A percentile compares a stretch with the other conserved stretches of the same genome.
Evolutionary conservation across 2,113 vertebrate species (phyloP).

Genomic region (Nesogale talazaci): DNA sequence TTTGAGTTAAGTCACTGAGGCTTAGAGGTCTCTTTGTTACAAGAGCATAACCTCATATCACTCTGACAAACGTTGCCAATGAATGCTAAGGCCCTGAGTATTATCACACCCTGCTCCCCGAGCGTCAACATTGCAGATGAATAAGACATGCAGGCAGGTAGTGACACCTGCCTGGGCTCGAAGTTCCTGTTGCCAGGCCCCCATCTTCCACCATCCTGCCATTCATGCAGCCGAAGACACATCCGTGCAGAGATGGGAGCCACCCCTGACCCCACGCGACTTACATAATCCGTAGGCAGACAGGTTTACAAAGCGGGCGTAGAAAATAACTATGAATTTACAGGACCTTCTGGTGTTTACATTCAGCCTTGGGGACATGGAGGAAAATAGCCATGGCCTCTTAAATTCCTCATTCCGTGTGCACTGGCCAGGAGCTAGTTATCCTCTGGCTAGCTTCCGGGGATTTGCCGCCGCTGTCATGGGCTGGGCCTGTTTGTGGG

Average conservation of each 20-base stretch:
- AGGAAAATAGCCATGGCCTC: background rate
- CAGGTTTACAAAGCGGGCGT: background rate
- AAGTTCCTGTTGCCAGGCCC: background rate
- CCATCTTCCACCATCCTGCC: background rate
- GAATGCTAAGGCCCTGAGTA: background rate
- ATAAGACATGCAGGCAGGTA: background rate
- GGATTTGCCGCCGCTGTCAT: background rate
- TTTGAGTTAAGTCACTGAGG: background rate
- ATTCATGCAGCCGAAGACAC: background rate
- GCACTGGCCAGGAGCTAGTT: conserved; percentile 37
- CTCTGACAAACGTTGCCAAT: background rate
- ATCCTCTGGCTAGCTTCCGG: conserved; percentile 45
- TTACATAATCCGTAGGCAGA: background rate
- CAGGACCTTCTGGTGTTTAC: background rate
- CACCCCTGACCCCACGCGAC: no score
- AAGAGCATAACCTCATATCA: background rate
- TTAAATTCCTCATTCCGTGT: background rate
- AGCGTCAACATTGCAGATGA: background rate
- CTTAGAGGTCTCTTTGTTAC: background rate
- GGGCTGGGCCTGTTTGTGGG: background rate
- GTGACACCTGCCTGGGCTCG: background rate
- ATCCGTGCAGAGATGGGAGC: background rate
- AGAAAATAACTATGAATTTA: background rate
- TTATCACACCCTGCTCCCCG: background rate
- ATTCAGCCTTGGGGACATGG: background rate